Evolutionary conservation across 2,888 invertebrate species (phyloP).

Genomic region (Nasonia oneida): DNA sequence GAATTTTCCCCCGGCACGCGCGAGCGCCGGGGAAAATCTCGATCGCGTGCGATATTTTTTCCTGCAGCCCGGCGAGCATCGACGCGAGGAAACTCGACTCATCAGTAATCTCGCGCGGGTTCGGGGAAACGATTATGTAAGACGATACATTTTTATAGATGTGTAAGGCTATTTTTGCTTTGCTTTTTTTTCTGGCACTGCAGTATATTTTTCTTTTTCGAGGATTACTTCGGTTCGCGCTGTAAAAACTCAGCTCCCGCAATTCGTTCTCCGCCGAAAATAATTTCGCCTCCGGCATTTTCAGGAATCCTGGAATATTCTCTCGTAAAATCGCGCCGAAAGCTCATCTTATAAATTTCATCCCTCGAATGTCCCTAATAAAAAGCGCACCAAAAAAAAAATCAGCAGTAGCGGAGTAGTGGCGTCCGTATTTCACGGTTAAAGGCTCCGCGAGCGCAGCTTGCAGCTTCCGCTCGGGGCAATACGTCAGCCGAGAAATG

Average conservation of each 20-base stretch:
- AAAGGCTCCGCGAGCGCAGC: not conserved
- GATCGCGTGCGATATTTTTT: not conserved
- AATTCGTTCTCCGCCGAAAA: no score
- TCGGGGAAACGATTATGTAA: not conserved
- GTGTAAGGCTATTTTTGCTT: no score
- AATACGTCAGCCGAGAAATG: constrained; percentile 54
- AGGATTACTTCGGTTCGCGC: no score
- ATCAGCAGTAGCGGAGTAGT: not conserved
- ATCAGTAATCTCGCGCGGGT: not conserved
- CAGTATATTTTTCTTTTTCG: no score
- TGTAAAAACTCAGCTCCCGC: no score
- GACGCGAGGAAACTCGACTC: not conserved
- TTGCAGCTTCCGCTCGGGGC: constrained; percentile 13
- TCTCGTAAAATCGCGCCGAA: no score
- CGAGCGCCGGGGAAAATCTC: not conserved
- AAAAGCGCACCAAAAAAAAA: not conserved
- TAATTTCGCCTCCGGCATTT: no score
- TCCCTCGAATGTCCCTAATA: not conserved
- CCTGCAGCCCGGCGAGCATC: not conserved
- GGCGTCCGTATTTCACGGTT: constrained; percentile 39
- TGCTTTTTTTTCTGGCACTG: no score
- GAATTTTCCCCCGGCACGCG: not conserved
- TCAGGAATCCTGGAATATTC: no score
- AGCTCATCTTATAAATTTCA: constrained; percentile 2
- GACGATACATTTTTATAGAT: no score